These are phyloP conservation scores for Hyposoter didymator DNA, from an alignment of 2,888 invertebrate species.

Conservation along the genomic window DNA sequence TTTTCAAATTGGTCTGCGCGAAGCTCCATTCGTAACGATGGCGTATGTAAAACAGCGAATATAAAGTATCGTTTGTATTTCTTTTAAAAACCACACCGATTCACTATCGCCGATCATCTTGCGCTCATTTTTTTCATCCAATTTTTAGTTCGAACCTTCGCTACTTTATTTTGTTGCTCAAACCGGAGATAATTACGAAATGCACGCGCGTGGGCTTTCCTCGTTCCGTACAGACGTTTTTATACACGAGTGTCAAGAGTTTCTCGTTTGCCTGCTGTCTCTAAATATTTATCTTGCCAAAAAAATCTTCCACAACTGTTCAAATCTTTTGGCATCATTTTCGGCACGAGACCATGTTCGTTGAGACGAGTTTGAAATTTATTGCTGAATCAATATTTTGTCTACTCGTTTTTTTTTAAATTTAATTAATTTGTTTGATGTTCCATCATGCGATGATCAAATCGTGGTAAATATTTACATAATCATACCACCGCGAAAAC, in stretches of 20 bases:
- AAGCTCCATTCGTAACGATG: constrained; percentile 56
- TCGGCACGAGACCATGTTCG: constrained; percentile 8
- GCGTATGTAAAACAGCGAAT: constrained; percentile 18
- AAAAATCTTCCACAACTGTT: constrained; percentile 41
- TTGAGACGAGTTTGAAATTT: neutral
- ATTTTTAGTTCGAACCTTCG: constrained; percentile 22
- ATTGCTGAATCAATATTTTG: neutral
- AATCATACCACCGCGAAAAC: neutral
- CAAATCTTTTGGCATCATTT: constrained; percentile 17
- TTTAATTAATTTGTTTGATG: neutral
- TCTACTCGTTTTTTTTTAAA: neutral
- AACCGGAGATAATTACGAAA: constrained; percentile 61
- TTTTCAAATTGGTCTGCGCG: constrained; percentile 61
- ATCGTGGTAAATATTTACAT: neutral
- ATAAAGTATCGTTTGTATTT: neutral
- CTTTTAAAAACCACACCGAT: neutral
- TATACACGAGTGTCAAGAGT: constrained; percentile 36
- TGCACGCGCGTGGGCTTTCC: constrained; percentile 49
- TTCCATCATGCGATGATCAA: neutral
- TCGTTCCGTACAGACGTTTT: constrained; percentile 19
- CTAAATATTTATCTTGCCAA: constrained; percentile 51
- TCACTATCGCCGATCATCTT: neutral
- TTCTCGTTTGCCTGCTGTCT: constrained; percentile 65
- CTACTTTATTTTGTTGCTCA: constrained; percentile 35
- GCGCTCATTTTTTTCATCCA: constrained; percentile 7